Evolutionary conservation across 2,888 invertebrate genomes (phyloP), one percentile per base, ranked within the genome.

Genomic region (Epistrophella euchroma): DNA sequence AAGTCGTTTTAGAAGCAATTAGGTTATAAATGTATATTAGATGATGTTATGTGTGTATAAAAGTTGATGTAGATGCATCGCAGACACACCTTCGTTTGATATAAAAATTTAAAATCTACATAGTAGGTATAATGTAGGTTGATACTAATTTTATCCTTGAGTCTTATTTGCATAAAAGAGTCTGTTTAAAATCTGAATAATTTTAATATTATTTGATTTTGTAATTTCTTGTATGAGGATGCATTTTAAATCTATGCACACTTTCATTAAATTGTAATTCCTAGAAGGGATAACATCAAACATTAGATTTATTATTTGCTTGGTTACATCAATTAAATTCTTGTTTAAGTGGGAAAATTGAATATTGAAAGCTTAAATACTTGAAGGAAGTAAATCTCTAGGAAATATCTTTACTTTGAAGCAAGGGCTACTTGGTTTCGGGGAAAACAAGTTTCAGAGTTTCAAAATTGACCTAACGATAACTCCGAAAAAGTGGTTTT

Each of bases 221-320:
- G 58, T 35, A 35, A 37, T 37, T 37, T 58, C 19, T 17, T 25
- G 5, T 35, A 37, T 35, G 37, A 58, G 35, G 19, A 35, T 58
- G 37, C 37, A 37, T 58, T 37, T 13, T 15, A 2, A 58, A 58
- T 58, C 6, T 19, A 58, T 58, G 56, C 56, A 58, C 10, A 58
- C 56, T 35, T 58, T 13, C 17, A 58, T 58, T 35, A 11, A 6
- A 11, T 13, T 35, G 15, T n/a, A 37, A 43, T 15, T 19, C 5
- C 10, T 4, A 32, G 4, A 5, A 32, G 56, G 50, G 2, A 35
- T 15, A 40, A 11, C 0, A 50, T 13, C 17, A 47, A 43, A 50
- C n/a, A 11, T 15, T 15, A 15, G 15, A 22, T 2, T 6, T 22
- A 6, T 15, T 13, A 25, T 50, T 50, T 50, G 22, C 22, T 50